Evolutionary conservation across 1,140 invertebrate species (phyloP).

Genomic region (Pseudomyrmex sp.): DNA sequence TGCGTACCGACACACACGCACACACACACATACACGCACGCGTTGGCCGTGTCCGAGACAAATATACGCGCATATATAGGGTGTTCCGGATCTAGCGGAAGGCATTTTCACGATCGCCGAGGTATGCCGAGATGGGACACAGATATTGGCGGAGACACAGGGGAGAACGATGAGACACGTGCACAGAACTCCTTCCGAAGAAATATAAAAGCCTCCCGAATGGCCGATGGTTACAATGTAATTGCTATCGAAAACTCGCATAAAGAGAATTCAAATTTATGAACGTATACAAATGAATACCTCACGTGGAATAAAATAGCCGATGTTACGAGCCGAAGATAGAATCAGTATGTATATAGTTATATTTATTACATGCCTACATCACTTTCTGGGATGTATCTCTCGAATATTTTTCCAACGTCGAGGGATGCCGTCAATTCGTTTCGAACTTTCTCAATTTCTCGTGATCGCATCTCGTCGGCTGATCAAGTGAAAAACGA

Average conservation of each 20-base stretch:
- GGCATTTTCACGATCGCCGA: neutral
- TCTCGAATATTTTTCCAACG: conserved; percentile 4
- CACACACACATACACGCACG: conserved; percentile 11
- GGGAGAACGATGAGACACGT: neutral
- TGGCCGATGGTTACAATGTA: neutral
- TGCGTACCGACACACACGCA: neutral
- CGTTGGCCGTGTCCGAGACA: neutral
- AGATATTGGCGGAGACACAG: neutral
- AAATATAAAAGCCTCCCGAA: conserved; percentile 14
- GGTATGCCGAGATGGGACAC: conserved; percentile 7
- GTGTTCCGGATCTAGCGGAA: conserved; percentile 28
- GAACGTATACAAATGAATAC: neutral
- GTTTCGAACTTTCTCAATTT: neutral
- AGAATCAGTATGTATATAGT: conserved; percentile 4
- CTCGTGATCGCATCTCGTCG: conserved; percentile 2
- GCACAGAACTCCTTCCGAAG: neutral
- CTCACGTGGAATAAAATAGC: conserved; percentile 21
- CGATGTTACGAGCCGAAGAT: conserved; percentile 23
- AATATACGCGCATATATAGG: conserved; percentile 22
- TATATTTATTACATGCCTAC: neutral
- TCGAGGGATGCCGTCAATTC: neutral
- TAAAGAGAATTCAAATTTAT: conserved; percentile 5
- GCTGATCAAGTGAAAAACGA: neutral
- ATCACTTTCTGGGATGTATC: neutral
- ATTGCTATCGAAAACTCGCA: neutral